A percentile compares a stretch with the other conserved stretches of the same genome.
Evolutionary conservation across 2,888 invertebrate genomes (phyloP).

Genomic region (Hypercompe scribonia): DNA sequence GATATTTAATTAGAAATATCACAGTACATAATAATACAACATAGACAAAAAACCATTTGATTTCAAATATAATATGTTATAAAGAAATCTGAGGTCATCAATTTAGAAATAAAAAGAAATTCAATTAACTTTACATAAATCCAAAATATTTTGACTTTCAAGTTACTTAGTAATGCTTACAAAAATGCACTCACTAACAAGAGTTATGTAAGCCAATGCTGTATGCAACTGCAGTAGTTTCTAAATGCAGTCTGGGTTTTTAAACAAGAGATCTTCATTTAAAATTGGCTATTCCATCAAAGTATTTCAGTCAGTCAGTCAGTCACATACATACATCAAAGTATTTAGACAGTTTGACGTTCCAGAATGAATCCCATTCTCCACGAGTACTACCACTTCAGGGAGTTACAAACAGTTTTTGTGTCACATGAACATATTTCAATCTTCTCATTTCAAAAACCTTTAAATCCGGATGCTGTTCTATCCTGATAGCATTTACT

Average conservation of each 20-base stretch:
- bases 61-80: slow-evolving; percentile 1
- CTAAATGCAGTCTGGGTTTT: background rate
- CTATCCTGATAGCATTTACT: background rate
- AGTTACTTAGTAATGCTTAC: background rate
- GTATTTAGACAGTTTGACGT: too few relatives aligned
- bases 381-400: too few relatives aligned
- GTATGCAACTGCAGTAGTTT: background rate
- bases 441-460: background rate
- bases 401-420: too few relatives aligned
- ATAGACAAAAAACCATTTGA: slow-evolving; percentile 6
- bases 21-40: slow-evolving; percentile 38
- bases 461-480: background rate
- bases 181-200: background rate
- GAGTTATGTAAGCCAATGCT: background rate
- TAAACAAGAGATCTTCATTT: too few relatives aligned
- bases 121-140: background rate
- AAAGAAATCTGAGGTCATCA: background rate
- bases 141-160: background rate
- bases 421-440: too few relatives aligned
- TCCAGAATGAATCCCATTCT: too few relatives aligned
- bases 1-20: slow-evolving; percentile 49
- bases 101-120: background rate
- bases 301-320: background rate
- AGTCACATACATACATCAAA: too few relatives aligned
- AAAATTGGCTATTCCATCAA: too few relatives aligned